A percentile compares a stretch with the other conserved stretches of the same genome.
Evolutionary conservation across 30 jellyfish, hydroid and myxozoan genomes (phyloP).

Genomic region (Cassiopea xamachana): DNA sequence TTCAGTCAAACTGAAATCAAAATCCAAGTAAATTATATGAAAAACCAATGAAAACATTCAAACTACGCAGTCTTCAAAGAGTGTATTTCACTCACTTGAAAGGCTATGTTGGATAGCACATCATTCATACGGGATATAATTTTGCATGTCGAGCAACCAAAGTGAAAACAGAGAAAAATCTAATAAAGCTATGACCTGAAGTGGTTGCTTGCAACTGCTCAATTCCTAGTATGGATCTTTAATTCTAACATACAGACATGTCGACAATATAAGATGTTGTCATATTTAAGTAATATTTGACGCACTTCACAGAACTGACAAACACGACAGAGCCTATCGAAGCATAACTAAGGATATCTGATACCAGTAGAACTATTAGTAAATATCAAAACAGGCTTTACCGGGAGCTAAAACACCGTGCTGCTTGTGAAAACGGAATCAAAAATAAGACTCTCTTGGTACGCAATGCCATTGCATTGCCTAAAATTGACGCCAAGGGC

Average conservation of each 20-base stretch:
- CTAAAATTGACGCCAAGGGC: background rate
- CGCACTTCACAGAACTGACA: background rate
- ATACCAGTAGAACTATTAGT: too few species aligned
- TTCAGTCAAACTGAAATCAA: slow-evolving; percentile 75
- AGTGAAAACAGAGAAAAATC: too few species aligned
- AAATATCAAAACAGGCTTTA: background rate
- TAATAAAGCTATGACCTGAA: too few species aligned
- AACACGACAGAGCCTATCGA: background rate
- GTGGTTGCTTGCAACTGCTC: too few species aligned
- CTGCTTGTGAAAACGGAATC: slow-evolving; percentile 38
- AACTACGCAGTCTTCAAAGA: background rate
- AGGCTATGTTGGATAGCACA: background rate
- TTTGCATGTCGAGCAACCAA: too few species aligned
- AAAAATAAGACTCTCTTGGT: slow-evolving; percentile 10
- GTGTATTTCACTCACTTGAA: background rate
- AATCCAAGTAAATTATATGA: background rate
- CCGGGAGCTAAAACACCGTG: slow-evolving; percentile 63
- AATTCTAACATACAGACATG: too few species aligned
- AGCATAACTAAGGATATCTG: background rate
- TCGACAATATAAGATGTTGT: too few species aligned
- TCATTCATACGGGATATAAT: too few species aligned
- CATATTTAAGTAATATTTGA: too few species aligned
- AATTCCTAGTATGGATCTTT: too few species aligned
- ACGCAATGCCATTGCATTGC: slow-evolving; percentile 40
- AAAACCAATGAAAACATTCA: background rate